These are phyloP conservation scores for Penaeus monodon DNA, from an alignment of 2,888 invertebrate species.

Conservation along the genomic window DNA sequence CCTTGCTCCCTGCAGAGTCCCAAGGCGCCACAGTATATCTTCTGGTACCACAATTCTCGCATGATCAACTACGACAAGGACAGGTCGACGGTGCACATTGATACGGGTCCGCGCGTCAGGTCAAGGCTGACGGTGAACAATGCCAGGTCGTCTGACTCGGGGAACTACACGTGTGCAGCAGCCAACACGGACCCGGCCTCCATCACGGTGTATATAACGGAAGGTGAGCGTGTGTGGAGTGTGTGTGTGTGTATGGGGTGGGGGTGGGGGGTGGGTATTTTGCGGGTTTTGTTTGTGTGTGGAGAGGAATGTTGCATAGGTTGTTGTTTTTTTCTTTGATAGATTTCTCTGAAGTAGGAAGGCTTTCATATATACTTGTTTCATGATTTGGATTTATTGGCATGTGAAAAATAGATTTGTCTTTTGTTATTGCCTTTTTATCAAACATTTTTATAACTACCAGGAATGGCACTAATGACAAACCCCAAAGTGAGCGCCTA, in stretches of 20 bases:
- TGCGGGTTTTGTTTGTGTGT: neutral
- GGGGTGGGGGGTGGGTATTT: too few relatives aligned
- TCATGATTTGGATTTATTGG: too few relatives aligned
- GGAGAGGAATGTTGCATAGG: neutral
- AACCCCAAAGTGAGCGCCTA: too few relatives aligned
- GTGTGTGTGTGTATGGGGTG: too few relatives aligned
- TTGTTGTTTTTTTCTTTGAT: neutral
- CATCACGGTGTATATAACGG: constrained; percentile 90
- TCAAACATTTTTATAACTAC: too few relatives aligned
- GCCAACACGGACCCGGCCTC: constrained; percentile 90
- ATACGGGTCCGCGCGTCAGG: constrained; percentile 80
- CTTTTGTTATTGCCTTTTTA: too few relatives aligned
- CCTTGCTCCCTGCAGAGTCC: constrained; percentile 78
- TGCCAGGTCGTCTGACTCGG: constrained; percentile 87
- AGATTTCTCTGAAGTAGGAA: too few relatives aligned
- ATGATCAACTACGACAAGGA: constrained; percentile 94
- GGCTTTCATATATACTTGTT: too few relatives aligned
- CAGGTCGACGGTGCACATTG: constrained; percentile 84
- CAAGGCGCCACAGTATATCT: constrained; percentile 92
- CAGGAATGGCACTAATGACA: too few relatives aligned
- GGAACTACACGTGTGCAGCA: constrained; percentile 75
- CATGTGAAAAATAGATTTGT: too few relatives aligned
- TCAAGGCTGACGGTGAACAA: constrained; percentile 86
- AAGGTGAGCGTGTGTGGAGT: constrained; percentile 76
- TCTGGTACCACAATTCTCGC: constrained; percentile 94